Evolutionary conservation across 2,888 invertebrate species (phyloP).

Genomic region (Epistrophe eligans): DNA sequence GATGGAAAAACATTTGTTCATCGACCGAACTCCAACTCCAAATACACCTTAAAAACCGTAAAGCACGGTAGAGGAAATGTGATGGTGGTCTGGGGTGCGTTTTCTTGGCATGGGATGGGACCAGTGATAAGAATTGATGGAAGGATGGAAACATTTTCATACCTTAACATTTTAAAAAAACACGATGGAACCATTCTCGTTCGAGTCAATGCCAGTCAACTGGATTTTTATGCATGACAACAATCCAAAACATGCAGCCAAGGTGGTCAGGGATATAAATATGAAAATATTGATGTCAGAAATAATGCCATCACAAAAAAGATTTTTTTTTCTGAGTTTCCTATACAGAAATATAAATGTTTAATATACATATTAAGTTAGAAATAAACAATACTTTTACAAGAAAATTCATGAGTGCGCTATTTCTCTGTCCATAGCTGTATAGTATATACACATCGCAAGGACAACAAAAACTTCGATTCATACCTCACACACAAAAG

Average conservation of each 20-base stretch:
- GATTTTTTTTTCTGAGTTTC: too few relatives aligned
- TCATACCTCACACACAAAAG: too few relatives aligned
- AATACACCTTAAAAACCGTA: background rate
- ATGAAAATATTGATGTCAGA: conserved; percentile 36
- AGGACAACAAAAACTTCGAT: too few relatives aligned
- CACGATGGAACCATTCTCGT: conserved; percentile 39
- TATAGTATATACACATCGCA: too few relatives aligned
- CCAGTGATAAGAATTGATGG: conserved; percentile 39
- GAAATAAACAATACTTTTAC: too few relatives aligned
- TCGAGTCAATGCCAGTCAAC: conserved; percentile 28
- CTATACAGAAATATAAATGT: too few relatives aligned
- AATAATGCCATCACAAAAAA: too few relatives aligned
- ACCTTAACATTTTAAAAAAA: conserved; percentile 32
- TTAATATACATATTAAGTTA: too few relatives aligned
- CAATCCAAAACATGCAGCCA: conserved; percentile 35
- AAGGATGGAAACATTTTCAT: conserved; percentile 47
- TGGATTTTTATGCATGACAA: conserved; percentile 57
- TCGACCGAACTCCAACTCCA: too few relatives aligned
- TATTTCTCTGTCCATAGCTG: too few relatives aligned
- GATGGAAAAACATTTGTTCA: too few relatives aligned
- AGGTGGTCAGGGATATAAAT: conserved; percentile 8
- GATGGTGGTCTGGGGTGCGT: background rate
- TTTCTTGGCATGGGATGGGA: conserved; percentile 42
- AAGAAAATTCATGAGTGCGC: too few relatives aligned
- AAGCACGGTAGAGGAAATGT: background rate